Conservation (phyloP, 2,888 invertebrate species). For the Catocala sponsa region DNA sequence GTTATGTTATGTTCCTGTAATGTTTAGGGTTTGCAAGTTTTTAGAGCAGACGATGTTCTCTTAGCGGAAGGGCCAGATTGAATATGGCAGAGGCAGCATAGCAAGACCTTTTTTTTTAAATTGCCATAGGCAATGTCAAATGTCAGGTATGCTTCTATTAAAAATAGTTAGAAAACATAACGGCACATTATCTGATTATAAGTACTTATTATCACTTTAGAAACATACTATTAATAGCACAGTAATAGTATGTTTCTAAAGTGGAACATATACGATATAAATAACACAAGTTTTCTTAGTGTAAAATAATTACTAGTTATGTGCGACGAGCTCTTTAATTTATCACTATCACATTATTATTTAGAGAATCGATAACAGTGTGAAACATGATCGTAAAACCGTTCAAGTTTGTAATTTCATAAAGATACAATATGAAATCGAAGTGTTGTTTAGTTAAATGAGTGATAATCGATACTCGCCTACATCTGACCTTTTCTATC, state of each 20-base stretch:
- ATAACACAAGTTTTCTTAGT: not conserved
- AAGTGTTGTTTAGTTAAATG: not conserved
- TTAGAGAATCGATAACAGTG: not conserved
- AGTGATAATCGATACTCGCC: constrained; percentile 47
- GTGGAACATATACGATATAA: not conserved
- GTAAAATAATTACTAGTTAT: not conserved
- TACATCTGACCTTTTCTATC: constrained; percentile 67
- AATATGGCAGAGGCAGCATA: too few species aligned
- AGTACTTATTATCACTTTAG: too few species aligned
- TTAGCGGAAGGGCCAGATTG: too few species aligned
- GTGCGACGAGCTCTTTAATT: not conserved
- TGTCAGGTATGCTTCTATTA: too few species aligned
- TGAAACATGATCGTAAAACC: constrained; percentile 4
- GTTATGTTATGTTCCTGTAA: too few species aligned
- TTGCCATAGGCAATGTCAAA: too few species aligned
- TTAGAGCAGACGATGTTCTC: too few species aligned
- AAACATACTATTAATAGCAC: too few species aligned
- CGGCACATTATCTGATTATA: too few species aligned
- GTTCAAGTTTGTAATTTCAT: not conserved
- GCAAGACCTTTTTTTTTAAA: too few species aligned
- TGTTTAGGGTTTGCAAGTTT: too few species aligned
- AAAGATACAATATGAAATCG: not conserved
- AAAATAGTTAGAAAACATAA: too few species aligned
- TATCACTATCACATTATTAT: constrained; percentile 3
- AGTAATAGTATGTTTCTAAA: not conserved